These are phyloP conservation scores for Mycetomoellerius zeteki DNA, from an alignment of 1,140 invertebrate genomes.

Conservation along the genomic window DNA sequence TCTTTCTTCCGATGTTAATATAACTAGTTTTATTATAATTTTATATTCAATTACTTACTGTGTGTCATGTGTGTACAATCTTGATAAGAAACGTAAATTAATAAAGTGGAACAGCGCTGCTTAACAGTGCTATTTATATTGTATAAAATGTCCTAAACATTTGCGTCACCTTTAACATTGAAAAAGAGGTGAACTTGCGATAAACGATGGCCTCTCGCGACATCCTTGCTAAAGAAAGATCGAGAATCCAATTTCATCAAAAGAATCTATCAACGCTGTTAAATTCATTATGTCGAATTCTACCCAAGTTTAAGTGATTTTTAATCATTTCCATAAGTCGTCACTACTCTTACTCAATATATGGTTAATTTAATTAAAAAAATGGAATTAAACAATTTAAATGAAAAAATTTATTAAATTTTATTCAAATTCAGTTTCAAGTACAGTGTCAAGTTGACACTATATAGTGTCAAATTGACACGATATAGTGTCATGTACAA, in stretches of 20 bases:
- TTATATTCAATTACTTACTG: slow-evolving; percentile 18
- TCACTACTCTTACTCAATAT: too few species aligned
- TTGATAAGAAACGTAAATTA: not conserved
- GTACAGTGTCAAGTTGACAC: too few species aligned
- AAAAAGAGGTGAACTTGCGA: not conserved
- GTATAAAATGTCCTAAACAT: not conserved
- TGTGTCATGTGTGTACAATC: not conserved
- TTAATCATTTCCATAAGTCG: too few species aligned
- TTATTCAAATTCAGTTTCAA: too few species aligned
- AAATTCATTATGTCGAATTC: too few species aligned
- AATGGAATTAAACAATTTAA: too few species aligned
- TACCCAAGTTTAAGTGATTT: too few species aligned
- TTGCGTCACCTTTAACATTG: not conserved
- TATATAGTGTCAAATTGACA: too few species aligned
- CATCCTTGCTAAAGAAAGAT: not conserved
- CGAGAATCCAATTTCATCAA: not conserved
- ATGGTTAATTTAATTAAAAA: too few species aligned
- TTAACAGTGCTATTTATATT: not conserved
- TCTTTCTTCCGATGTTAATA: not conserved
- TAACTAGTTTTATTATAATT: not conserved
- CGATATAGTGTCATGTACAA: too few species aligned
- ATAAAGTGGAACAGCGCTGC: not conserved
- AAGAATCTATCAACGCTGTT: not conserved
- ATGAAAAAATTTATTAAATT: too few species aligned
- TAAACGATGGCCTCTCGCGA: not conserved